These are phyloP conservation scores for Nasua narica DNA, from an alignment of 2,797 vertebrate genomes.

Conservation along the genomic window DNA sequence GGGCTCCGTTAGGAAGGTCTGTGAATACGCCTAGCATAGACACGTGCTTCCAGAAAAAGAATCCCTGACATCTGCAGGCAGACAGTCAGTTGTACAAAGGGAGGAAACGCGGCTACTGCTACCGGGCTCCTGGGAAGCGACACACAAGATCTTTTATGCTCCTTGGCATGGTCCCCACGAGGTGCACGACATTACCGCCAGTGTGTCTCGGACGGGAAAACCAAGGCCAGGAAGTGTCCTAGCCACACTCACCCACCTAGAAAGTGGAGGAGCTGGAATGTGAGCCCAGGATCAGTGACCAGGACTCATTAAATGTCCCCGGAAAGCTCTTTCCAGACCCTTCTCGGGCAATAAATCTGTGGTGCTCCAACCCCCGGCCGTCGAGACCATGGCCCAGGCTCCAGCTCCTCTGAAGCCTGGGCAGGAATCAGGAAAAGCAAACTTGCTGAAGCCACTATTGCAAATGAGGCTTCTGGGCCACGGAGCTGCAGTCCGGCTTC, in stretches of 20 bases:
- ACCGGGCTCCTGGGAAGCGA: not conserved
- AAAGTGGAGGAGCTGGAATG: not conserved
- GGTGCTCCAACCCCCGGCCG: too few species aligned
- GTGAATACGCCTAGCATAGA: not conserved
- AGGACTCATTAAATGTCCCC: not conserved
- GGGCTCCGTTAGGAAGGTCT: not conserved
- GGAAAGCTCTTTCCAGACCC: not conserved
- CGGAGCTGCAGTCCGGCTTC: not conserved
- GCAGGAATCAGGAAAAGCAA: constrained; percentile 55
- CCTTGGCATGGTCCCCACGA: not conserved
- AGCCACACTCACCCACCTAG: not conserved
- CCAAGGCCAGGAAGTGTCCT: not conserved
- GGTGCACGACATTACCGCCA: not conserved
- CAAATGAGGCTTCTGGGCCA: constrained; percentile 46
- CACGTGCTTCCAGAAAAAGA: not conserved
- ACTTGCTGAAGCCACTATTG: constrained; percentile 50
- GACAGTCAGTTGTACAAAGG: not conserved
- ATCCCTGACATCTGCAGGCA: not conserved
- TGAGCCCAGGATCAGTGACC: not conserved
- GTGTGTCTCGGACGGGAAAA: not conserved
- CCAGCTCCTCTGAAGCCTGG: not conserved
- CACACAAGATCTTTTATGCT: not conserved
- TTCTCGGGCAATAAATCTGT: not conserved
- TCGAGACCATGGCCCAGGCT: not conserved
- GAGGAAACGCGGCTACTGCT: not conserved